Evolutionary conservation across 2,113 vertebrate genomes (phyloP), one percentile per base, ranked within the genome.

Genomic region (Prolemur simus): DNA sequence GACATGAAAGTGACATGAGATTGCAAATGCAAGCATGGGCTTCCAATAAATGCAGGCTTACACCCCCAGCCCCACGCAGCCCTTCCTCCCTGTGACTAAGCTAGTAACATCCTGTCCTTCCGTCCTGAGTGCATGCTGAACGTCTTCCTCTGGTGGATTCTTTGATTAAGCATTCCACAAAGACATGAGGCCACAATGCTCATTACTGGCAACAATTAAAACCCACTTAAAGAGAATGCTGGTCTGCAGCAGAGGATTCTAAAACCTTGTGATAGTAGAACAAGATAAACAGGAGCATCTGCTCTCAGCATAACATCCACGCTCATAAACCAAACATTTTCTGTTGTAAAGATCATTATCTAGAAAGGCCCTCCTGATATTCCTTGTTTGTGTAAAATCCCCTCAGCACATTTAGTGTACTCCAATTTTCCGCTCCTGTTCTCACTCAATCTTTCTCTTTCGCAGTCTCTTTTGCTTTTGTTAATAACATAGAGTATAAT

Each of bases 241-340:
- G 37, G 64, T 88, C 88, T 64, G 34, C 77, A 94, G 54, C 10
- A 8, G 56, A 77, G 47, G 37, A 47, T 60, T 87, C 66, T 63
- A 54, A 85, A 96, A 29, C 25, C 47, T 80, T 29, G 8, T 8
- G 37, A 39, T 49, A 5, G 4, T 3, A 60, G 56, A 58, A 76
- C 32, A 20, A 85, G 52, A 94, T 76, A 95, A 96, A 94, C 73
- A 95, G 42, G 14, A 56, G 37, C 95, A 94, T 82, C 94, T 95
- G 96, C 82, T 97, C 83, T 89, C 42, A 63, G 52, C 68, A 27
- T 34, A 81, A 39, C 49, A 87, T 66, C 45, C 52, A 32, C 12
- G 9, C 32, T 93, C 89, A 78, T 52, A 89, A 95, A 74, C 32
- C 13, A 56, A 93, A 52, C 74, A 68, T 64, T 71, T 69, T 45